Conservation (phyloP, 2,113 vertebrate species). For the Zootoca vivipara region DNA sequence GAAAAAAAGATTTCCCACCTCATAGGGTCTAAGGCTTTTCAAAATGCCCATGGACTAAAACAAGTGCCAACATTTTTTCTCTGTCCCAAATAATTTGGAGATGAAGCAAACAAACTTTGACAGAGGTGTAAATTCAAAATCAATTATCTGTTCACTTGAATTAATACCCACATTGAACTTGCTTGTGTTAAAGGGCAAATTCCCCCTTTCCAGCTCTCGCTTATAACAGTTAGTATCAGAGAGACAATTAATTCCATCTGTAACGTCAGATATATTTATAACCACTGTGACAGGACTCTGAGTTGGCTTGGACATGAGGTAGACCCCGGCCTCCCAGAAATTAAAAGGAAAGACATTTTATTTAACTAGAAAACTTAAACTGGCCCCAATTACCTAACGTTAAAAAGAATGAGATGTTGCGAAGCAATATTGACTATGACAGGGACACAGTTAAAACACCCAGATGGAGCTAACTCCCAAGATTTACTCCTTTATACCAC, state of each 20-base stretch:
- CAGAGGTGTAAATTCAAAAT: constrained; percentile 6
- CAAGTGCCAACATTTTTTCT: neutral
- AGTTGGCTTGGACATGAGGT: neutral
- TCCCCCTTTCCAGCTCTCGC: neutral
- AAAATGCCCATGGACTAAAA: neutral
- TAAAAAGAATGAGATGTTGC: neutral
- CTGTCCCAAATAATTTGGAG: neutral
- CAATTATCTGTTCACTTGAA: neutral
- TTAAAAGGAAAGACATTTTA: neutral
- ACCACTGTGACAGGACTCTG: constrained; percentile 2
- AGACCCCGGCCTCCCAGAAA: neutral
- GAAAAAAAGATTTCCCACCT: too few relatives aligned
- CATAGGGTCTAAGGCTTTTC: neutral
- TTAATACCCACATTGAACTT: neutral
- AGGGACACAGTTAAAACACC: neutral
- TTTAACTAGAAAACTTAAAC: constrained; percentile 3
- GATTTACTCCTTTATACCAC: neutral
- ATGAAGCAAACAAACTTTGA: neutral
- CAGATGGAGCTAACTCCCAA: neutral
- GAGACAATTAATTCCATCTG: constrained; percentile 48
- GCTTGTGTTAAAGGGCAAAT: neutral
- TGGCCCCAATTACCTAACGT: neutral
- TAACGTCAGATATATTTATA: neutral
- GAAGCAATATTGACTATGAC: neutral
- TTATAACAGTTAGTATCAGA: constrained; percentile 21